Evolutionary conservation across 2,797 vertebrate species (phyloP).

Genomic region (Leucoraja ocellata): DNA sequence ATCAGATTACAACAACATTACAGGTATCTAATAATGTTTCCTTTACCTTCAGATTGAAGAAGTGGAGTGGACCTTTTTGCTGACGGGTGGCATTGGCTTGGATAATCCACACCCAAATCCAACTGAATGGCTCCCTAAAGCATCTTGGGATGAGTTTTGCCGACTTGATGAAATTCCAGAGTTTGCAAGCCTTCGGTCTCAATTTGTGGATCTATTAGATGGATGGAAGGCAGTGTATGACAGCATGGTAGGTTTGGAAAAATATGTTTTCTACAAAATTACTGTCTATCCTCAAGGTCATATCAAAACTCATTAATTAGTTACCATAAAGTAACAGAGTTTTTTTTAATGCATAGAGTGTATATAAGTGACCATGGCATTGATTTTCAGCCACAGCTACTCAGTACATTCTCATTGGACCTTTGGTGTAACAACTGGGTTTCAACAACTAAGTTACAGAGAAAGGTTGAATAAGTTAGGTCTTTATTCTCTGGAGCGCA

Average conservation of each 20-base stretch:
- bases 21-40: neutral
- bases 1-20: neutral
- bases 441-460: too few species aligned
- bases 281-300: neutral
- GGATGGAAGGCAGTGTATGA: slow-evolving; percentile 77
- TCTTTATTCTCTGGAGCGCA: too few species aligned
- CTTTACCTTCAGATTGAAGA: slow-evolving; percentile 63
- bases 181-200: slow-evolving; percentile 63
- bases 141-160: slow-evolving; percentile 82
- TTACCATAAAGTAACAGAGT: neutral
- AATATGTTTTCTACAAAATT: neutral
- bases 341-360: neutral
- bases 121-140: slow-evolving; percentile 73
- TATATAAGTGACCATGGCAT: neutral
- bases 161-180: slow-evolving; percentile 62
- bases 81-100: slow-evolving; percentile 78
- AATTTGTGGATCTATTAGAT: slow-evolving; percentile 60
- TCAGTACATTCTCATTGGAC: neutral
- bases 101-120: slow-evolving; percentile 74
- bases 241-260: slow-evolving; percentile 62
- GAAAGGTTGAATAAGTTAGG: too few species aligned
- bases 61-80: slow-evolving; percentile 74
- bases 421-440: neutral
- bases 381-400: neutral
- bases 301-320: neutral